Conservation (phyloP, 1,140 invertebrate genomes). For the Gonatopus flavifemur region DNA sequence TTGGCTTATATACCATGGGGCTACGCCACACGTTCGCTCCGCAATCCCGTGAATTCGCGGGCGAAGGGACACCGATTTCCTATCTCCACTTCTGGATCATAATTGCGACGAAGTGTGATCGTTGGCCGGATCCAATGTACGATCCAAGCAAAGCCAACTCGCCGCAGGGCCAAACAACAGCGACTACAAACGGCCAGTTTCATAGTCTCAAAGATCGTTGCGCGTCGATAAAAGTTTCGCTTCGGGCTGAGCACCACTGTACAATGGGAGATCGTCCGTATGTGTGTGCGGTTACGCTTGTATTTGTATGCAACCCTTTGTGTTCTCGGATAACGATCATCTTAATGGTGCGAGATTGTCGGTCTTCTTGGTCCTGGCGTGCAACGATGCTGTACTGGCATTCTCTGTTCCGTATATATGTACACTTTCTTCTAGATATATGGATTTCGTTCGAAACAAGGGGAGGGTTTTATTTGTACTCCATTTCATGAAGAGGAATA, state of each 20-base stretch:
- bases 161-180: too few relatives aligned
- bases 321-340: slow-evolving; percentile 47
- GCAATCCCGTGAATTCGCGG: neutral
- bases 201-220: slow-evolving; percentile 3
- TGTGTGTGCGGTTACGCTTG: too few relatives aligned
- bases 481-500: too few relatives aligned
- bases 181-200: slow-evolving; percentile 7
- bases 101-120: slow-evolving; percentile 42
- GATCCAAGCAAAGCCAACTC: too few relatives aligned
- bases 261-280: too few relatives aligned
- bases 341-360: slow-evolving; percentile 49
- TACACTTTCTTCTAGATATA: neutral
- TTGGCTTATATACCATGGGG: slow-evolving; percentile 9
- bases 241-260: slow-evolving; percentile 38
- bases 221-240: slow-evolving; percentile 8
- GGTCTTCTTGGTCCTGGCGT: slow-evolving; percentile 30
- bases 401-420: slow-evolving; percentile 10
- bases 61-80: slow-evolving; percentile 14
- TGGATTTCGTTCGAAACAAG: too few relatives aligned
- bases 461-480: too few relatives aligned
- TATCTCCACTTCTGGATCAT: slow-evolving; percentile 43
- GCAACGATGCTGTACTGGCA: slow-evolving; percentile 28
- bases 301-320: too few relatives aligned
- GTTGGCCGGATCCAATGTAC: too few relatives aligned
- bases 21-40: slow-evolving; percentile 14